Base-by-base conservation (phyloP, 2,797 vertebrate genomes). In the Holocentrus rufus region DNA sequence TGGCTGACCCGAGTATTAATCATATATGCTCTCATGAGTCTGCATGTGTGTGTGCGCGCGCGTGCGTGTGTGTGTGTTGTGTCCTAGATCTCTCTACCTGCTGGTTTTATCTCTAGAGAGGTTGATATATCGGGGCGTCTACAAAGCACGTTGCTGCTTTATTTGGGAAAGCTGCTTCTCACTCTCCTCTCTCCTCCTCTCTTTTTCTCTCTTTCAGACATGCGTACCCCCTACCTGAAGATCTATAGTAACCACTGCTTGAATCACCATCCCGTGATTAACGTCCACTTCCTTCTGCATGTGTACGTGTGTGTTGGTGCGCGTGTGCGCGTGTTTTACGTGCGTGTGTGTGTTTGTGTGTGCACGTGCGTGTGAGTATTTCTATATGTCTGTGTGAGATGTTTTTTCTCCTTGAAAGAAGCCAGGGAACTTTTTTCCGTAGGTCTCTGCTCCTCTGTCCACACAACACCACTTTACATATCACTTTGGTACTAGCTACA, bases 231-330 rank as follows among this genome's bases (percentile, higher is more conserved):
- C 69, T 85, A 68, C 81, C 83, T 75, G 88, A 89, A 90, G 88
- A 92, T 81, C 66, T 83, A 54, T 88, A 84, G 86, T 89, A 74
- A 85, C 74, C 67, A 88, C 80, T 78, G 86, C 83, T 89, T 83
- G 64, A 87, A 69, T 74, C 82, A 75, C 72, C 68, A 5, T 75
- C 74, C 71, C 72, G 80, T 72, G 55, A 85, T 77, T 54, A 27
- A 66, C 72, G 61, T 83, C 76, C 66, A 74, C 75, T 54, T 25
- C n/a, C 23, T 34, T 78, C 65, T 83, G 66, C 77, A 66, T 80
- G 72, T 81, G 62, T 76, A 62, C 76, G 62, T 83, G 61, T 69
- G n/a, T 65, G 31, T 52, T 34, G 68, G n/a, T 70, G 54, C 56
- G 50, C 47, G 44, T 56, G 62, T 67, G 64, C 25, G 42, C 27